Conservation (phyloP, 2,888 invertebrate genomes). For the Antitype chi region DNA sequence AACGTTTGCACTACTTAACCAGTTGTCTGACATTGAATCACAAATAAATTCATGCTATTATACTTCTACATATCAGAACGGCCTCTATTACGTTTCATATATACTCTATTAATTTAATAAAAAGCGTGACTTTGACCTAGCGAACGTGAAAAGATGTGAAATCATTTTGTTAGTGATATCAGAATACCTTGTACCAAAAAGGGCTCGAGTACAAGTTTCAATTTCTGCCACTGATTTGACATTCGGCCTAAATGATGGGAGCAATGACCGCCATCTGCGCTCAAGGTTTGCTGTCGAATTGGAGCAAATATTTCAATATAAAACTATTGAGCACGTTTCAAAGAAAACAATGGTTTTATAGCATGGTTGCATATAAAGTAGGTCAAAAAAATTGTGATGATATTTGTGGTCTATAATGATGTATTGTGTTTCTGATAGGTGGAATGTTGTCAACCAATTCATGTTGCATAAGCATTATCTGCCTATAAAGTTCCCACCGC, state of each 20-base stretch:
- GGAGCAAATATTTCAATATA: conserved; percentile 1
- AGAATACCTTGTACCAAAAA: conserved; percentile 57
- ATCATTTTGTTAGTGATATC: conserved; percentile 37
- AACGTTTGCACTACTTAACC: conserved; percentile 30
- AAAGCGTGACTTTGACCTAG: conserved; percentile 58
- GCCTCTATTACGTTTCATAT: conserved; percentile 34
- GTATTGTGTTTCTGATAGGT: too few species aligned
- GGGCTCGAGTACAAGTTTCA: conserved; percentile 33
- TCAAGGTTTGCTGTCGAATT: conserved; percentile 39
- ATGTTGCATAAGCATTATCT: too few species aligned
- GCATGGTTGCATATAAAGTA: not conserved
- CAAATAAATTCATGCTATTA: conserved; percentile 45
- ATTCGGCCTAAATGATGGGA: conserved; percentile 42
- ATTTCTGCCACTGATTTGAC: conserved; percentile 24
- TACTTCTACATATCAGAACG: conserved; percentile 41
- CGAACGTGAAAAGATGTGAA: conserved; percentile 50
- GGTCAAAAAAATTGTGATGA: too few species aligned
- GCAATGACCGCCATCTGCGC: conserved; percentile 35
- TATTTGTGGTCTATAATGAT: not conserved
- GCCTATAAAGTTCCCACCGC: too few species aligned
- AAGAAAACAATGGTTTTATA: not conserved
- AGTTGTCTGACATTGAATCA: conserved; percentile 56
- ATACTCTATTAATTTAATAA: conserved; percentile 42
- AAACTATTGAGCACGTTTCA: not conserved
- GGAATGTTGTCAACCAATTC: too few species aligned